phyloP scores from a whole-genome alignment of 2,797 vertebrate genomes.

The Silurus lanzhouensis region DNA sequence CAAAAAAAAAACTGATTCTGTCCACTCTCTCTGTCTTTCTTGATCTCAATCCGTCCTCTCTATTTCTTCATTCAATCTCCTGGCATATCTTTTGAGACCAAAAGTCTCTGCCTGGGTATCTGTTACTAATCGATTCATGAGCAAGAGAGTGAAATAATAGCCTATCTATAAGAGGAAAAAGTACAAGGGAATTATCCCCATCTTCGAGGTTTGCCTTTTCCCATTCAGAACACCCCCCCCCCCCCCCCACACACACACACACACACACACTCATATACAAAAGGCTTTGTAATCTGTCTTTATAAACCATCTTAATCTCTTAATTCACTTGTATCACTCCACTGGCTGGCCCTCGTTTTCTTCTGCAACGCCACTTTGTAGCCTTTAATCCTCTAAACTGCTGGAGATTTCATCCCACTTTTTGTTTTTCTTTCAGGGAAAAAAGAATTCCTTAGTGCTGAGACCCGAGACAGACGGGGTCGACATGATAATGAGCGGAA shows the following conservation, averaged over 20 bases:
- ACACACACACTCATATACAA: too few relatives aligned
- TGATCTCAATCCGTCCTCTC: constrained; percentile 23
- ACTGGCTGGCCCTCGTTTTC: constrained; percentile 72
- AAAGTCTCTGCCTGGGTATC: constrained; percentile 55
- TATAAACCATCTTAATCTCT: constrained; percentile 84
- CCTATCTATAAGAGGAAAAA: constrained; percentile 62
- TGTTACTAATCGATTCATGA: constrained; percentile 61
- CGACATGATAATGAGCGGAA: constrained; percentile 29
- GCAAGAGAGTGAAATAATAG: constrained; percentile 64
- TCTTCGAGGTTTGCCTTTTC: constrained; percentile 77
- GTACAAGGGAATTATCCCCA: constrained; percentile 74
- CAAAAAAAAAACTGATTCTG: not conserved
- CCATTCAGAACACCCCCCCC: constrained; percentile 73
- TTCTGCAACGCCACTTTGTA: constrained; percentile 77
- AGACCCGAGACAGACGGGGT: constrained; percentile 68
- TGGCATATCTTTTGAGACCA: constrained; percentile 41
- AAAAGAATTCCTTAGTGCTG: constrained; percentile 60
- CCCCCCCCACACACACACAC: too few relatives aligned
- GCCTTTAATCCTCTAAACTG: constrained; percentile 80
- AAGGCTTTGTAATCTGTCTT: constrained; percentile 81
- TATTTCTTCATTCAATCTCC: constrained; percentile 41
- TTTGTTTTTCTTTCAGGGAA: constrained; percentile 27
- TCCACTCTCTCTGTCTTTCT: constrained; percentile 19
- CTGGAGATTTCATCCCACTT: constrained; percentile 74
- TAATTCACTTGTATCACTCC: constrained; percentile 82